Evolutionary conservation across 2,888 invertebrate genomes (phyloP).

Genomic region (Caenorhabditis drosophilae): DNA sequence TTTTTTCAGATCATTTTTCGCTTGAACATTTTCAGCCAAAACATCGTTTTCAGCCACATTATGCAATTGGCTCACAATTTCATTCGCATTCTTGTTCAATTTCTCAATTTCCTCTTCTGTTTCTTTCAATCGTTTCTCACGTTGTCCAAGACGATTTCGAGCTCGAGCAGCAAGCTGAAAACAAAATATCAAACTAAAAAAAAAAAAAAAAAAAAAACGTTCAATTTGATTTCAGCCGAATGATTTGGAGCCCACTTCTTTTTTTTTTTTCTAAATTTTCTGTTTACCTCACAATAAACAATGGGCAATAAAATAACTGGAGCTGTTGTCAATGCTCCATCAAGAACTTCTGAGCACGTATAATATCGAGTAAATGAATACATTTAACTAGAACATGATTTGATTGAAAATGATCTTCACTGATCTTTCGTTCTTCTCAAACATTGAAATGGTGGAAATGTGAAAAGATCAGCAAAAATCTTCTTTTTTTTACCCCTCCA

Average conservation of each 20-base stretch:
- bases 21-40: background rate
- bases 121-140: conserved; percentile 47
- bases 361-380: conserved; percentile 4
- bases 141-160: conserved; percentile 42
- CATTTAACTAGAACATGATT: background rate
- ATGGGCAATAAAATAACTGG: conserved; percentile 38
- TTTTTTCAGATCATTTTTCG: conserved; percentile 41
- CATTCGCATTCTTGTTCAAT: conserved; percentile 30
- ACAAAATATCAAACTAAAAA: background rate
- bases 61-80: conserved; percentile 15
- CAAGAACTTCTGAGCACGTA: conserved; percentile 3
- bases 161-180: conserved; percentile 43
- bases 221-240: background rate
- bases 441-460: background rate
- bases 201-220: conserved; percentile 2
- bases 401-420: background rate
- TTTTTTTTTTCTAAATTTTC: no score
- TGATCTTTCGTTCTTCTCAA: background rate
- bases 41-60: conserved; percentile 12
- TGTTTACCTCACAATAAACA: conserved; percentile 43
- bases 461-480: no score
- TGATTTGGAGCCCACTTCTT: no score
- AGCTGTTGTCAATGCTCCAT: conserved; percentile 20
- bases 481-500: background rate
- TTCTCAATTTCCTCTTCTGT: conserved; percentile 39